These are phyloP conservation scores for Damaliscus lunatus DNA, from an alignment of 2,113 vertebrate species.

Conservation along the genomic window DNA sequence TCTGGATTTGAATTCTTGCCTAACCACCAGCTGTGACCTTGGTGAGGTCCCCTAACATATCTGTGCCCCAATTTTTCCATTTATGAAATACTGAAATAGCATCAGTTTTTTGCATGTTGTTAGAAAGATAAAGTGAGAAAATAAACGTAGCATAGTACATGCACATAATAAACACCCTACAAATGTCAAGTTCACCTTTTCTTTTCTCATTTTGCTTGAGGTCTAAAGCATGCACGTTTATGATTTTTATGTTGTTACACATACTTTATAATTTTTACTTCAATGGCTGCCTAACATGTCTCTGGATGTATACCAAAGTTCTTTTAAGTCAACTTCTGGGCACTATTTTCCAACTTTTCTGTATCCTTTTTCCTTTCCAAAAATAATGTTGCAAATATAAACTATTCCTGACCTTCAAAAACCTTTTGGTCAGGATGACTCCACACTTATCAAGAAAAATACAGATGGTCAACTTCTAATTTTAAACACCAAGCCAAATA, in stretches of 20 bases:
- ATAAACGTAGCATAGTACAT: not conserved
- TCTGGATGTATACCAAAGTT: not conserved
- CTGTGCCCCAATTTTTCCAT: not conserved
- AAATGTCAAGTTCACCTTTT: not conserved
- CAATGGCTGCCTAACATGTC: not conserved
- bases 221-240: not conserved
- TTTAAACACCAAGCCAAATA: conserved; percentile 62
- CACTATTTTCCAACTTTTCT: conserved; percentile 20
- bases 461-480: conserved; percentile 66
- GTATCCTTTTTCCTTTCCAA: conserved; percentile 5
- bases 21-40: not conserved
- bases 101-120: not conserved
- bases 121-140: not conserved
- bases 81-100: not conserved
- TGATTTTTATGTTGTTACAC: not conserved
- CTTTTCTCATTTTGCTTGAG: not conserved
- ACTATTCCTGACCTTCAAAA: conserved; percentile 29
- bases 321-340: not conserved
- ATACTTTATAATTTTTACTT: conserved; percentile 13
- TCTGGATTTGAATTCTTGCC: not conserved
- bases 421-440: conserved; percentile 49
- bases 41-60: not conserved
- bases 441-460: conserved; percentile 56
- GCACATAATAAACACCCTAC: not conserved
- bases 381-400: conserved; percentile 48